Conservation (phyloP, 2,888 invertebrate species). For the Linnaemya vulpina region DNA sequence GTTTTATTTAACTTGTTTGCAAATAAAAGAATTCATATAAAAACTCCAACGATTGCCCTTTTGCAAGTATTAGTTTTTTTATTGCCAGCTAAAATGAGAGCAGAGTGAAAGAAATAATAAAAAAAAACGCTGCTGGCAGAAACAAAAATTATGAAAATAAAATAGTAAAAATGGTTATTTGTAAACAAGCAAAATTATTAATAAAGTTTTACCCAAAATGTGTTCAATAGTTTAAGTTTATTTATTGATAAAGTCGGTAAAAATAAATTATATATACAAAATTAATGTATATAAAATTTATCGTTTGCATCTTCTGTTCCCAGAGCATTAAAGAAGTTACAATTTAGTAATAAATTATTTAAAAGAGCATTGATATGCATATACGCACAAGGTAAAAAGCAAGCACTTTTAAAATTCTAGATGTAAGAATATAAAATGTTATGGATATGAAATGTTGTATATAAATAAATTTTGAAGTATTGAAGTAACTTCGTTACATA, state of each 20-base stretch:
- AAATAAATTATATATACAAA: slow-evolving; percentile 9
- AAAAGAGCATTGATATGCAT: background rate
- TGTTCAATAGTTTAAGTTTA: slow-evolving; percentile 64
- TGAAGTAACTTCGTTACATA: too few species aligned
- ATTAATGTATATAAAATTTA: slow-evolving; percentile 18
- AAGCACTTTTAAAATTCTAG: too few species aligned
- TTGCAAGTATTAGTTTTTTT: slow-evolving; percentile 32
- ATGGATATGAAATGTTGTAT: too few species aligned
- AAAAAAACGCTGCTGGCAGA: slow-evolving; percentile 18
- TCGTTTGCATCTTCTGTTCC: slow-evolving; percentile 21
- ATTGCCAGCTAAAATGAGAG: slow-evolving; percentile 40
- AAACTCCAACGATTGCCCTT: slow-evolving; percentile 50
- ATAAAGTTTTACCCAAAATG: slow-evolving; percentile 63
- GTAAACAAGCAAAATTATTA: slow-evolving; percentile 69
- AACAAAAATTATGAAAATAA: slow-evolving; percentile 41
- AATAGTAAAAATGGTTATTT: slow-evolving; percentile 54
- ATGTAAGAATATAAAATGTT: too few species aligned
- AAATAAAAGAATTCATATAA: slow-evolving; percentile 48
- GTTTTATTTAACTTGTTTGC: slow-evolving; percentile 32
- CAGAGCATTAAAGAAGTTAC: slow-evolving; percentile 1
- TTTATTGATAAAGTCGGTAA: slow-evolving; percentile 62
- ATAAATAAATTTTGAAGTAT: too few species aligned
- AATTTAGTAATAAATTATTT: background rate
- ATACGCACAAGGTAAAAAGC: too few species aligned
- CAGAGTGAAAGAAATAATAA: background rate